These are phyloP conservation scores for Carettochelys insculpta DNA, from an alignment of 2,113 vertebrate genomes.

Conservation along the genomic window DNA sequence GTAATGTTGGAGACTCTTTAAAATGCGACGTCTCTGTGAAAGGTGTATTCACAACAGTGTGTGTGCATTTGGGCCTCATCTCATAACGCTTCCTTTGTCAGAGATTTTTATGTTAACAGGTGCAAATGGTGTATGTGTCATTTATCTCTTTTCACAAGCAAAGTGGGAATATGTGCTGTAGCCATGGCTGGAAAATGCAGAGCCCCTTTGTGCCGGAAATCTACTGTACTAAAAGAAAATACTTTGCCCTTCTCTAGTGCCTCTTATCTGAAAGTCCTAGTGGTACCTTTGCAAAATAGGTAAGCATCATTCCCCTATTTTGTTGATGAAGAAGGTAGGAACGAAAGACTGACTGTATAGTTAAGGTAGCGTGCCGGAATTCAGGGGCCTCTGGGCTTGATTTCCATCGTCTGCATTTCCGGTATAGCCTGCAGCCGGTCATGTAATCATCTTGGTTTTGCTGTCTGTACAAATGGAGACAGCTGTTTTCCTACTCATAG, in stretches of 20 bases:
- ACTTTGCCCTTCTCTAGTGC: background rate
- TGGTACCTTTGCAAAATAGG: background rate
- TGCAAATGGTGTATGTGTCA: rapidly evolving
- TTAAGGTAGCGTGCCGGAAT: background rate
- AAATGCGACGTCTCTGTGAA: background rate
- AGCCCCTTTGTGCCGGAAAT: background rate
- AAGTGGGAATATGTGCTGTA: background rate
- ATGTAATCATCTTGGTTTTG: background rate
- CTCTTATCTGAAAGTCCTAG: background rate
- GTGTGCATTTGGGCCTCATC: rapidly evolving
- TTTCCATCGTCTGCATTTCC: background rate
- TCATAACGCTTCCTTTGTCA: background rate
- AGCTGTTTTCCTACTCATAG: background rate
- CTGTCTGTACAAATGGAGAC: background rate
- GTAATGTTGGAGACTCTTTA: conserved; percentile 56
- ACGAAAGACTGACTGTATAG: background rate
- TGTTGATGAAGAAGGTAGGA: rapidly evolving
- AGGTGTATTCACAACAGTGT: rapidly evolving
- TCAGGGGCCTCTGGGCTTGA: no score
- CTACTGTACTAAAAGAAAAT: background rate
- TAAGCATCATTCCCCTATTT: background rate
- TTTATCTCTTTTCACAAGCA: background rate
- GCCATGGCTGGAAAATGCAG: background rate
- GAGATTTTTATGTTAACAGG: background rate
- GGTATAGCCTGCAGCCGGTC: background rate